Base-by-base conservation (phyloP, 2,797 vertebrate species). In the Sylvia borin region DNA sequence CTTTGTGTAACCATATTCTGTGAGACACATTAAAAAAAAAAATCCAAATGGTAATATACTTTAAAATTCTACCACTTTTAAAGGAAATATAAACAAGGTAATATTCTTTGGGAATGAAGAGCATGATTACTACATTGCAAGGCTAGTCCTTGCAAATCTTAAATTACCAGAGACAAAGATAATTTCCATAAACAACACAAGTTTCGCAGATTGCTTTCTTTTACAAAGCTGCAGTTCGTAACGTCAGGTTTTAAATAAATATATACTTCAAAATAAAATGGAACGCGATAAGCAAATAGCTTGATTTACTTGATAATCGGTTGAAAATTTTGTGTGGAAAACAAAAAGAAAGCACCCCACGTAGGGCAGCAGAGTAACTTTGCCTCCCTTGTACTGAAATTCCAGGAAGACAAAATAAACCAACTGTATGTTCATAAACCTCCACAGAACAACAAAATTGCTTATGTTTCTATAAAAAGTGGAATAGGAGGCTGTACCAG, bases 371-470 rank as follows among this genome's bases (percentile, higher is more conserved):
- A 85, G 64, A 43, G 25, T n/a, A 93, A 95, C 51, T 94, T 89
- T 82, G 71, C 71, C n/a, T 91, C 15, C 20, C 88, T 70, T 70
- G 51, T 38, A 40, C 55, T 60, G 81, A 78, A 89, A 92, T 79
- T 47, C 18, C 51, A 91, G 48, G 51, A 89, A 82, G 84, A 36
- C 22, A 82, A 84, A 94, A 86, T 81, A 92, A 96, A 93, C 32
- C 27, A 87, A 45, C 26, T n/a, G 13, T 36, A 38, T 8, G 66
- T 70, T 82, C 53, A 66, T 22, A 38, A 53, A 22, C 16, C 29
- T n/a, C n/a, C 81, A 85, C 16, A 91, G 72, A 55, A 27, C 14
- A 58, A 55, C 2, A 89, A 89, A 85, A 87, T 45, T 64, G 71
- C 64, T 87, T 53, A 34, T 31, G 16, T 48, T 45, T 85, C 51